Evolutionary conservation across 2,113 vertebrate genomes (phyloP), one percentile per base, ranked within the genome.

Genomic region (Macaca nemestrina): DNA sequence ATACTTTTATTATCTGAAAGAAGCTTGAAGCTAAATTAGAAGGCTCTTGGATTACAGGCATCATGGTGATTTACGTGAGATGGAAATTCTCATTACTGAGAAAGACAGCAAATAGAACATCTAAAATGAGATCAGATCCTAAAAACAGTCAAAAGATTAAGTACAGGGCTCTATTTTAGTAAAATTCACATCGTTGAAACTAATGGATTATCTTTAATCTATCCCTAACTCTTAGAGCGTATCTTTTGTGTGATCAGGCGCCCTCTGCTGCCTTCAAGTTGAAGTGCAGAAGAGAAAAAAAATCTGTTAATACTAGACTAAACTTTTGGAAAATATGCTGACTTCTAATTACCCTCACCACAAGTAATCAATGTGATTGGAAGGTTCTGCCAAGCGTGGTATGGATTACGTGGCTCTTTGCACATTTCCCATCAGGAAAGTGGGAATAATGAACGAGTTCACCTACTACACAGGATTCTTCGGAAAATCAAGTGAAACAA

Each of bases 91-190:
- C 88, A 83, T 93, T 89, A 80, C 80, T 35, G 1, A 73, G 80
- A 88, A 83, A 86, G 91, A 88, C 61, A 82, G 40, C 82, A 68
- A 85, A 73, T 5, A 91, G 88, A 92, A 76, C 59, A 87, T 88
- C 78, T 72, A 22, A 61, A 94, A 92, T 96, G 78, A 96, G 85
- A 92, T 50, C 88, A 83, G 72, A 64, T 87, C 83, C 93, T 86
- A 83, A 95, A 95, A 98, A 97, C 84, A 95, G 55, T 23, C 57
- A 48, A 80, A 88, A 95, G 93, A 97, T 93, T 82, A 93, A 96
- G n/a, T 55, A 67, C 55, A 55, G 35, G 25, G 27, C 38, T 50
- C 95, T 94, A 48, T 92, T 95, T 96, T 91, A 88, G 80, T 64
- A 72, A 89, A 89, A 72, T 45, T 88, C 88, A 64, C 68, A 64